Base-by-base conservation (phyloP, 35 echinoderm and acorn worm species). In the Diadema setosum region DNA sequence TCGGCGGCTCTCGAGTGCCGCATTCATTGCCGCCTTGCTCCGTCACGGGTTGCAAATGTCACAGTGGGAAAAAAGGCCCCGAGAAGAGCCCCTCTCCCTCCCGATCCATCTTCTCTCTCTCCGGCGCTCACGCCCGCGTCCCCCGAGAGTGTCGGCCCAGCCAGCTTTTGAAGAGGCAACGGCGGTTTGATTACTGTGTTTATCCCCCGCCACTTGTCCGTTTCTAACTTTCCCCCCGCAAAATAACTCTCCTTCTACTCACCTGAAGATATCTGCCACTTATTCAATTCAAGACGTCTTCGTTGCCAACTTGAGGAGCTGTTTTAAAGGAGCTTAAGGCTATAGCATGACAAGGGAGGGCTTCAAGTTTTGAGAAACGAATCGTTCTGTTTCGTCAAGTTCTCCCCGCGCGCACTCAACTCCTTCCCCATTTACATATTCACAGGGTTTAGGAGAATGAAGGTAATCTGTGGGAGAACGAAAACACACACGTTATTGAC, bases 1-100 rank as follows among this genome's bases (percentile, higher is more conserved):
- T 67, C 63, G 37, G 30, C 63, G 27, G 27, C 63, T 33, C 63
- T 67, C 63, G 63, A 67, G 63, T 67, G 63, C 63, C 29, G 63
- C 63, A 67, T 67, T 33, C 63, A 67, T 67, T 34, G 63, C 27
- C 63, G 63, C 63, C 37, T 34, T 34, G 63, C 30, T 67, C 37
- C 63, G 63, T 67, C 63, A 67, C 63, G 63, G 63, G 63, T 67
- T 67, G 63, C 63, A 67, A 67, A 67, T 67, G 63, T 67, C 63
- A 67, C 63, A 67, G 4, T 67, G 29, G 30, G 63, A 34, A 34
- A 67, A 67, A 67, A 67, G 63, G 27, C 37, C 27, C 37, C 37
- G 63, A 34, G 30, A 34, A 67, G n/a, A n/a, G n/a, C n/a, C n/a
- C n/a, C n/a, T n/a, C n/a, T n/a, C n/a, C n/a, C n/a, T n/a, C n/a